phyloP scores from a whole-genome alignment of 2,797 vertebrate genomes.

The Orestias chungarensis region DNA sequence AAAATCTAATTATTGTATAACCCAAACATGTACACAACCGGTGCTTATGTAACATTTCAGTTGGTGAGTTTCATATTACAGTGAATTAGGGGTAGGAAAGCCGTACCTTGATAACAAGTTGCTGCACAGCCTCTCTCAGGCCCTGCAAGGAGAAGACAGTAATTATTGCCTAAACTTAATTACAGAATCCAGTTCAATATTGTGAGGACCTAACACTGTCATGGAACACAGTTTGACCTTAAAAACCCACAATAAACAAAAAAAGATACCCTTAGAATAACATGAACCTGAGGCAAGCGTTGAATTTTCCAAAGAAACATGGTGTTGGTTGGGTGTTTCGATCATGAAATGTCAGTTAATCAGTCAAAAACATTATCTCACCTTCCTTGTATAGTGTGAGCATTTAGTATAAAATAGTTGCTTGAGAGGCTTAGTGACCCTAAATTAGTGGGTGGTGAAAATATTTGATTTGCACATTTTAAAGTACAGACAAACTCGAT shows the following conservation, averaged over 20 bases:
- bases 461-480: neutral
- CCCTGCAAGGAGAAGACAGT: constrained; percentile 70
- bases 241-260: neutral
- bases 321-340: neutral
- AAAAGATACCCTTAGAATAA: neutral
- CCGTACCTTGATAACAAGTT: constrained; percentile 79
- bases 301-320: neutral
- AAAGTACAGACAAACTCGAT: neutral
- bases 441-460: too few relatives aligned
- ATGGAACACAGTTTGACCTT: constrained; percentile 16
- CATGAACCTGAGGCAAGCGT: neutral
- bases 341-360: neutral
- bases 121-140: constrained; percentile 81
- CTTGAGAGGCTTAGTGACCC: neutral
- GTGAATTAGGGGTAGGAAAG: constrained; percentile 11
- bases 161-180: constrained; percentile 51
- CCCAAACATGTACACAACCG: neutral
- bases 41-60: neutral
- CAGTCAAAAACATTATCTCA: too few relatives aligned
- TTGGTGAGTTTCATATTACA: neutral
- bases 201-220: constrained; percentile 19
- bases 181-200: constrained; percentile 49
- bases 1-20: neutral
- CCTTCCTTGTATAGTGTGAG: neutral
- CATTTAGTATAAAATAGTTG: neutral